Conservation (phyloP, 2,797 vertebrate genomes). For the Mormyrops attenuatus region DNA sequence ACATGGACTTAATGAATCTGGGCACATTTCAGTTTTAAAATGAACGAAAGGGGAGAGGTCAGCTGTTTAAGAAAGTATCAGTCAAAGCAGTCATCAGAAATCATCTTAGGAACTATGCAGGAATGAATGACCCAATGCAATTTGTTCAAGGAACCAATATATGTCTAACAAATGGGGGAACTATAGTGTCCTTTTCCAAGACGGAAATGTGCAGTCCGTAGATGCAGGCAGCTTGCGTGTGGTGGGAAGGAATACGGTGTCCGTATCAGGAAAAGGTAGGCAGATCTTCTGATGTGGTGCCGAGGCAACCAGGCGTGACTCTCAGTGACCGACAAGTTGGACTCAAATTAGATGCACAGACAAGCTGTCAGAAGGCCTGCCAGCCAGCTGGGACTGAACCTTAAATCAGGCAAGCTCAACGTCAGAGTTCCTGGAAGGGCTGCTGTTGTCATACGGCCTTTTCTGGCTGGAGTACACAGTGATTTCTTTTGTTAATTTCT, state of each 20-base stretch:
- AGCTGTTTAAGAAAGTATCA: neutral
- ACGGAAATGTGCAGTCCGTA: neutral
- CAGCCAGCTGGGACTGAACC: neutral
- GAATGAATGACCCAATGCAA: neutral
- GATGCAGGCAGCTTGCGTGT: neutral
- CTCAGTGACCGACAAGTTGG: neutral
- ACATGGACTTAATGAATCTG: neutral
- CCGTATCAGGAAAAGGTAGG: neutral
- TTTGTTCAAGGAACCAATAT: neutral
- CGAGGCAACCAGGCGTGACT: neutral
- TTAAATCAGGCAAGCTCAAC: neutral
- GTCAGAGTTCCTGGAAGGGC: neutral
- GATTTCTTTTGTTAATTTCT: neutral
- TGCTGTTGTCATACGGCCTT: neutral
- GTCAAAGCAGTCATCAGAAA: neutral
- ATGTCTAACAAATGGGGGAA: neutral
- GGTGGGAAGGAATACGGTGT: neutral
- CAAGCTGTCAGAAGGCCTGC: neutral
- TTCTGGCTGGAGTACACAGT: neutral
- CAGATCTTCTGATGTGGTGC: neutral
- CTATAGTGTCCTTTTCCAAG: neutral
- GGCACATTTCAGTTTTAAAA: neutral
- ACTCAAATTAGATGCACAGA: neutral
- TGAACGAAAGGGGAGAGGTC: neutral
- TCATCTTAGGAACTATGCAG: neutral